Evolutionary conservation across 2,113 vertebrate species (phyloP).

Genomic region (Vireo altiloquus): DNA sequence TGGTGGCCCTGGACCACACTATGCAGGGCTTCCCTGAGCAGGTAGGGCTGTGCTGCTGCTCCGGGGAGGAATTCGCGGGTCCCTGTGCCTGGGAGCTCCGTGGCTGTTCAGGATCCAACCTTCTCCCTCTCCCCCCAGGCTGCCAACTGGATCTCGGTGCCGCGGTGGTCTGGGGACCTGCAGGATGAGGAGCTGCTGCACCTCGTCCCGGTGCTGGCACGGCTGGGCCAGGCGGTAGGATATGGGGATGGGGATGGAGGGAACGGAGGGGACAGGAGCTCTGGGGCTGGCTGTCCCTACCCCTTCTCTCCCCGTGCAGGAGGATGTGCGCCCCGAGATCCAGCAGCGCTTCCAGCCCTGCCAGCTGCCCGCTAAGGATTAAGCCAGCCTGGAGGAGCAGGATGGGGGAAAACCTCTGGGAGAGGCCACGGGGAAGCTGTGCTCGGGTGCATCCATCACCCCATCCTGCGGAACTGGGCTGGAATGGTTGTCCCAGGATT

Average conservation of each 20-base stretch:
- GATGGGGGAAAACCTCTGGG: rapidly evolving
- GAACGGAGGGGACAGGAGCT: rapidly evolving
- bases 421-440: rapidly evolving
- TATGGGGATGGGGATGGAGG: rapidly evolving
- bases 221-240: constrained; percentile 69
- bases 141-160: constrained; percentile 77
- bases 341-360: constrained; percentile 68
- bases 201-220: constrained; percentile 72
- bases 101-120: rapidly evolving
- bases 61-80: too few species aligned
- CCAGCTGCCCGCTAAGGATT: constrained; percentile 67
- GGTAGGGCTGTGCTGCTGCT: constrained; percentile 4
- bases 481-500: rapidly evolving
- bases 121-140: constrained; percentile 44
- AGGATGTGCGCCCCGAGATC: constrained; percentile 72
- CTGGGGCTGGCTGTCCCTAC: background rate
- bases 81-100: rapidly evolving
- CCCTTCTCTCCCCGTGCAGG: background rate
- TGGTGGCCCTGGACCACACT: constrained; percentile 76
- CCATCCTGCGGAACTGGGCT: rapidly evolving
- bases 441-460: rapidly evolving
- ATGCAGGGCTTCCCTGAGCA: constrained; percentile 79
- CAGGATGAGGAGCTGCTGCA: constrained; percentile 72
- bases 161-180: constrained; percentile 55
- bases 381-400: background rate